Evolutionary conservation across 2,888 invertebrate genomes (phyloP), one percentile per base, ranked within the genome.

Genomic region (Ditula angustiorana): DNA sequence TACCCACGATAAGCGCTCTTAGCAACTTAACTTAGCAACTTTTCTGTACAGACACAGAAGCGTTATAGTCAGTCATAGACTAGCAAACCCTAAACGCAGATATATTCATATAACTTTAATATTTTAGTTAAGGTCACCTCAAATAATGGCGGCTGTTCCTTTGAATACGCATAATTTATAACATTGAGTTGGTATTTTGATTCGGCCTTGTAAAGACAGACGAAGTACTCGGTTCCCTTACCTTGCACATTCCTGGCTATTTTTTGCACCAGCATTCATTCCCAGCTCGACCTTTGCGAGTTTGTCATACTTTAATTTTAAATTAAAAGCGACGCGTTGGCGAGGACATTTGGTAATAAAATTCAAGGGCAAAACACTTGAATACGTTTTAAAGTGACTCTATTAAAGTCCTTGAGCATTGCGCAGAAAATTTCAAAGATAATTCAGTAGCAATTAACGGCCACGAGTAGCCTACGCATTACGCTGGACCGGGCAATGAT

Each of bases 191-290:
- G n/a, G n/a, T n/a, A n/a, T 33, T 26, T 49, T 33, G 8, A 24
- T 28, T 13, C 28, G 47, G 28, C 62, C 62, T 62, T 62, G 62
- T 28, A 35, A 10, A 35, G 46, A 13, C 55, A 62, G 56, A 62
- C 56, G 50, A 41, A 11, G 10, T 5, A 52, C 26, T 19, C 41
- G 23, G 41, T 5, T 28, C 50, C 26, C 53, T 41, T 47, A 64
- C 46, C 58, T 64, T 58, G 63, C 35, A 58, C 46, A 64, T 58
- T 64, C 58, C 58, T 10, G 58, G 35, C 58, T 64, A 59, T 64
- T 64, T n/a, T 63, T 52, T 33, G 53, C 47, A 41, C 19, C 24
- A 35, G 33, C 57, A 58, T 58, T 35, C 63, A 50, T 53, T 53
- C 58, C 53, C 53, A 59, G 57, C 33, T 50, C 52, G 59, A 59